Evolutionary conservation across 2,113 vertebrate species (phyloP).

Genomic region (Tretioscincus oriximinensis): DNA sequence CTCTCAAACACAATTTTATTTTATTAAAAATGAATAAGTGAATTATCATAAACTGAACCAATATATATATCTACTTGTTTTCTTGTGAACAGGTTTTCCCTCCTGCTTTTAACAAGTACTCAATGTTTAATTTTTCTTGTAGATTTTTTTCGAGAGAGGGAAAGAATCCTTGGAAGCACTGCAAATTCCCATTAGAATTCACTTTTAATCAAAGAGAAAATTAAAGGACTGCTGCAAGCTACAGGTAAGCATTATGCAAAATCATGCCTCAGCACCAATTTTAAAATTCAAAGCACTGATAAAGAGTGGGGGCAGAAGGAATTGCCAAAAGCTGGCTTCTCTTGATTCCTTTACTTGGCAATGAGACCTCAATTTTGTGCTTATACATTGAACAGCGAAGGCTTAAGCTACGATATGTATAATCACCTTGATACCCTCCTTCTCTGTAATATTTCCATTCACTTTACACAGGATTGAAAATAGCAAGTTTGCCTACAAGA

Average conservation of each 20-base stretch:
- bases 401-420: not conserved
- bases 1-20: no score
- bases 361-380: not conserved
- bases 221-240: not conserved
- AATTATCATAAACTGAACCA: not conserved
- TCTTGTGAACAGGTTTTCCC: not conserved
- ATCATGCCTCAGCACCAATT: not conserved
- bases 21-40: not conserved
- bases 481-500: not conserved
- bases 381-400: not conserved
- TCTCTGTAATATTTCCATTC: not conserved
- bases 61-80: not conserved
- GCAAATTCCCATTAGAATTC: not conserved
- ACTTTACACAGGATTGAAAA: not conserved
- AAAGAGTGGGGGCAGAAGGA: not conserved
- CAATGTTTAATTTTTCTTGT: not conserved
- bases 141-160: not conserved
- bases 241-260: conserved; percentile 9
- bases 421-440: not conserved
- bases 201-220: conserved; percentile 4
- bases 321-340: not conserved
- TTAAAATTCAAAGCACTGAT: conserved; percentile 14
- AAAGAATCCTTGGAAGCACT: not conserved
- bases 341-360: not conserved
- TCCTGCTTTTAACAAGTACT: not conserved